phyloP scores from a whole-genome alignment of 2,888 invertebrate species.

The Caenorhabditis virilis region DNA sequence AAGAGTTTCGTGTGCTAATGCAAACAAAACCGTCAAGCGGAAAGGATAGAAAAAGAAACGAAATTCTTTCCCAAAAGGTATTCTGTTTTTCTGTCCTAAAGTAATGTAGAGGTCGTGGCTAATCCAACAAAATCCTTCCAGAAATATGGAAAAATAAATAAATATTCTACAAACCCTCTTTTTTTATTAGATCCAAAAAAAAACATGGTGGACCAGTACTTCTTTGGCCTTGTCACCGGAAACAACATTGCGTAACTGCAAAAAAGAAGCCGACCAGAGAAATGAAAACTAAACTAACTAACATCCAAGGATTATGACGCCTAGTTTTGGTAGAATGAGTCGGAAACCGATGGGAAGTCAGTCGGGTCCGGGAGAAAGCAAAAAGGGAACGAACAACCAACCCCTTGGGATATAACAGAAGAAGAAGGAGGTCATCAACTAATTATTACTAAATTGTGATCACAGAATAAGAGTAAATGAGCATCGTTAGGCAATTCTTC shows the following conservation, averaged over 20 bases:
- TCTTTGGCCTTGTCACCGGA: neutral
- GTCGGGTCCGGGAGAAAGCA: too few species aligned
- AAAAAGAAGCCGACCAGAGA: neutral
- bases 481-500: neutral
- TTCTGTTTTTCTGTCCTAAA: too few species aligned
- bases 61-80: neutral
- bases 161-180: too few species aligned
- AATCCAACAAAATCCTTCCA: neutral
- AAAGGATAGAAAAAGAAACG: conserved; percentile 6
- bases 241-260: neutral
- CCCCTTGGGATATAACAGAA: neutral
- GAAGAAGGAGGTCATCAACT: neutral
- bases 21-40: conserved; percentile 38
- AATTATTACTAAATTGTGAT: neutral
- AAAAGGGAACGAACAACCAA: neutral
- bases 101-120: too few species aligned
- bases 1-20: conserved; percentile 24
- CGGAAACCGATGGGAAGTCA: too few species aligned
- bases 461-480: neutral
- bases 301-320: neutral
- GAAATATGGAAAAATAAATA: neutral
- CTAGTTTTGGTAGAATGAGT: neutral
- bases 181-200: too few species aligned
- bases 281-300: neutral
- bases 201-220: too few species aligned